Conservation (phyloP, 2,797 vertebrate genomes). For the Silurus aristotelis region DNA sequence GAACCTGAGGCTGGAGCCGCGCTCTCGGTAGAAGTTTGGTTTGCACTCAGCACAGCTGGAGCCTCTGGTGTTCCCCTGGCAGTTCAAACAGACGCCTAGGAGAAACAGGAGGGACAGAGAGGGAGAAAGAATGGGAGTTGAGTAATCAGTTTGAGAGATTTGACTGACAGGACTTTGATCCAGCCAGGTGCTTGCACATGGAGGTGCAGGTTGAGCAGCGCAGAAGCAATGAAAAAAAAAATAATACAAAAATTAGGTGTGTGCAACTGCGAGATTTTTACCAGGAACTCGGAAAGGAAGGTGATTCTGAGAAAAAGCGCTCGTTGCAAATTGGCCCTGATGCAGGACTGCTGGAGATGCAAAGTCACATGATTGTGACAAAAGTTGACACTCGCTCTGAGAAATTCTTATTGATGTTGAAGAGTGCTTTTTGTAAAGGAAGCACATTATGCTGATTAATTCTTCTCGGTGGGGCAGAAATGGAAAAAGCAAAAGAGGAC, state of each 20-base stretch:
- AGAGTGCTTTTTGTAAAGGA: neutral
- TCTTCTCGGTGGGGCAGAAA: neutral
- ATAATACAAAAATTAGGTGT: slow-evolving; percentile 5
- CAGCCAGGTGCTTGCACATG: slow-evolving; percentile 36
- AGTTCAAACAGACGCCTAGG: slow-evolving; percentile 77
- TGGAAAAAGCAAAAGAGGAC: neutral
- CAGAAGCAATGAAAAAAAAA: slow-evolving; percentile 19
- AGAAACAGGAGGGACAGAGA: slow-evolving; percentile 39
- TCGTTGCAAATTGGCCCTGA: neutral
- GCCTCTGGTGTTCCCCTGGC: slow-evolving; percentile 78
- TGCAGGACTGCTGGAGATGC: neutral
- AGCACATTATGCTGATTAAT: neutral
- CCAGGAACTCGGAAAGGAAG: neutral
- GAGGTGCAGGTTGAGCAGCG: slow-evolving; percentile 22
- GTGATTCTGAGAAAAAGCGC: neutral
- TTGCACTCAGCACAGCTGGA: slow-evolving; percentile 77
- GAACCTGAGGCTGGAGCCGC: slow-evolving; percentile 28
- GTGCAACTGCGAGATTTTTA: slow-evolving; percentile 5
- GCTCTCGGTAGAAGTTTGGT: slow-evolving; percentile 72
- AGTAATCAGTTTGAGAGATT: slow-evolving; percentile 48
- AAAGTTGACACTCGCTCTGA: neutral
- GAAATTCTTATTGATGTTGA: neutral
- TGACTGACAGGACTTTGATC: slow-evolving; percentile 50
- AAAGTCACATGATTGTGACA: neutral
- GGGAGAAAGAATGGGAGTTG: slow-evolving; percentile 33